These are phyloP conservation scores for Hypanus sabinus DNA, from an alignment of 2,113 vertebrate species.

Conservation along the genomic window DNA sequence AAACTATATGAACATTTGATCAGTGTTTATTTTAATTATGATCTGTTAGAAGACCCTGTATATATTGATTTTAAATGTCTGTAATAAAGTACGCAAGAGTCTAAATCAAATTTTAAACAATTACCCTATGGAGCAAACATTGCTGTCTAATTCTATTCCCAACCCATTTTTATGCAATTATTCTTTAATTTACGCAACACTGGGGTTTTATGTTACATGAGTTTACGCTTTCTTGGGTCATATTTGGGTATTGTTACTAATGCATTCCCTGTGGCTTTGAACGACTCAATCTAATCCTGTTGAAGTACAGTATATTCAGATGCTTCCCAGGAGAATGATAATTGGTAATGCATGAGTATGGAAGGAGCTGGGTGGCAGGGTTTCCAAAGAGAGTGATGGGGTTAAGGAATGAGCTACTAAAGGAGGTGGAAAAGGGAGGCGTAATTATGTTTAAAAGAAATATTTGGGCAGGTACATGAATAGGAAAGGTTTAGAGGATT, in stretches of 20 bases:
- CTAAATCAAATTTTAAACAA: constrained; percentile 34
- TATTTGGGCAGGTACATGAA: too few species aligned
- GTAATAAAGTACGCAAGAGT: neutral
- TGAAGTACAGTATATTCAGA: neutral
- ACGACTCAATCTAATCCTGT: neutral
- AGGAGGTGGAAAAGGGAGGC: too few species aligned
- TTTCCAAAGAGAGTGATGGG: too few species aligned
- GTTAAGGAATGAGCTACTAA: too few species aligned
- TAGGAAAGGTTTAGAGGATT: too few species aligned
- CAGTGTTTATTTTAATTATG: constrained; percentile 26
- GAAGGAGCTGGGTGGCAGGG: too few species aligned
- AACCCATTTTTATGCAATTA: neutral
- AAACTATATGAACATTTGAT: neutral
- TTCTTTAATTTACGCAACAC: neutral
- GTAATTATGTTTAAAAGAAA: too few species aligned
- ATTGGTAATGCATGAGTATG: neutral
- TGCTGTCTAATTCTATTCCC: constrained; percentile 22
- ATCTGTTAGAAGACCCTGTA: constrained; percentile 2
- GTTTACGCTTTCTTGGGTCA: neutral
- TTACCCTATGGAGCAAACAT: neutral
- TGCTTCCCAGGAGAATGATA: neutral
- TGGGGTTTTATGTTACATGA: constrained; percentile 1
- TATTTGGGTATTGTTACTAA: neutral
- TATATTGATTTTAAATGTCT: constrained; percentile 27
- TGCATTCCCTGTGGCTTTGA: constrained; percentile 7